Percentiles rank a stretch among this genome's conserved stretches.
These are phyloP conservation scores for Globodera ellingtonae DNA, from an alignment of 1,140 invertebrate genomes.

Conservation along the genomic window DNA sequence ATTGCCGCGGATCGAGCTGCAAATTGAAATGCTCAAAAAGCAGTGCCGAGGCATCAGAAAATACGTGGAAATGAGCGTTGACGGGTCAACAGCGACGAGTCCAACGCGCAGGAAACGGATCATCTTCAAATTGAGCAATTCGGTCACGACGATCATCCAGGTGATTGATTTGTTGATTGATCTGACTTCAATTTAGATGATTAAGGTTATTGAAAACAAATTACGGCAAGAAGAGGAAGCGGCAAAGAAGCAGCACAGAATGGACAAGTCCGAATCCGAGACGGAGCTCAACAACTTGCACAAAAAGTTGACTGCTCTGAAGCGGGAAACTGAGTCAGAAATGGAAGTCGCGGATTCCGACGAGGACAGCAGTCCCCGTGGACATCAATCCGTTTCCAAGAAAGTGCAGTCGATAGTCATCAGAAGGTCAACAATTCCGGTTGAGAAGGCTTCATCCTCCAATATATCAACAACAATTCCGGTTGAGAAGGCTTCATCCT, in stretches of 20 bases:
- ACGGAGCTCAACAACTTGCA: constrained; percentile 24
- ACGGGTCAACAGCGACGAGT: constrained; percentile 20
- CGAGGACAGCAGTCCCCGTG: neutral
- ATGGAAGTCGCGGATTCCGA: neutral
- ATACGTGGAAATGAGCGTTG: constrained; percentile 39
- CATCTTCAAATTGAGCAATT: constrained; percentile 36
- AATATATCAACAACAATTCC: neutral
- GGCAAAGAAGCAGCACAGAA: constrained; percentile 5
- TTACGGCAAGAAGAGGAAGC: neutral
- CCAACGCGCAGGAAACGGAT: constrained; percentile 27
- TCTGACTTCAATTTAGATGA: neutral
- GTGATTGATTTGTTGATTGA: neutral
- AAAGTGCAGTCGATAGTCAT: neutral
- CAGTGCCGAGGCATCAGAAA: constrained; percentile 29
- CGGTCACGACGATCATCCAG: constrained; percentile 42
- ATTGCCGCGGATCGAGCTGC: constrained; percentile 25
- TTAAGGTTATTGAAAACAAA: constrained; percentile 16
- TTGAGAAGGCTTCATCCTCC: neutral
- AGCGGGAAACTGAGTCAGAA: constrained; percentile 31
- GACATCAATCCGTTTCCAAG: neutral
- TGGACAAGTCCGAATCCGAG: constrained; percentile 13
- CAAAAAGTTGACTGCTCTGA: constrained; percentile 31
- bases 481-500: neutral
- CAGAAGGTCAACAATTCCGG: neutral
- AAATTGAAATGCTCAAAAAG: constrained; percentile 45